Base-by-base conservation (phyloP, 2,113 vertebrate genomes). In the Dascyllus trimaculatus region DNA sequence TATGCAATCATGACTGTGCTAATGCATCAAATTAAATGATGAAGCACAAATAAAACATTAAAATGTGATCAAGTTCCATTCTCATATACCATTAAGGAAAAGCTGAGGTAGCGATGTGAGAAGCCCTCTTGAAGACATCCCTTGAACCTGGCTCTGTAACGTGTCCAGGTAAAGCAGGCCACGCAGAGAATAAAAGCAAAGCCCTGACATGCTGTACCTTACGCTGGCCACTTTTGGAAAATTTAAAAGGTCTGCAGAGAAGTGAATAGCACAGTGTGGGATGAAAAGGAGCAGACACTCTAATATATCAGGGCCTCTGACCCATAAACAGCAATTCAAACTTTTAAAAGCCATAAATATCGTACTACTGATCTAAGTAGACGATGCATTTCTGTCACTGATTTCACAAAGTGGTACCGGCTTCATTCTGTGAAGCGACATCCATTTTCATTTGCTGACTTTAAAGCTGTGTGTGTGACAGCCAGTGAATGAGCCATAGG, bases 271-370 rank as follows among this genome's bases (percentile, higher is more conserved):
- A 46, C 40, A 0, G 14, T 11, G 25, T 48, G 35, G 2, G 38
- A 48, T 22, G 57, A 18, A 79, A 65, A 69, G 38, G 51, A 59
- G 38, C 66, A 67, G 22, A 26, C 22, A 18, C 24, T 66, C 18
- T 58, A 19, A 35, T 43, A n/a, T 35, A 68, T 51, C 45, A 63
- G 35, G n/a, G 70, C 32, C 46, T 64, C 58, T 68, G 19, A 57
- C 66, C 68, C 38, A 56, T 21, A 29, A 29, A 26, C 62, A 45
- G 69, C 79, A 54, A 38, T 72, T 82, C 21, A 70, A 46, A 56
- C 62, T 32, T 72, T 64, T 71, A 48, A 75, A 65, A 77, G 65
- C 62, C 38, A 4, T 38, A 45, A 26, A 54, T 56, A 19, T 52
- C 25, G 26, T 38, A 29, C 8, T 4, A 17, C 1, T 8, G 13